Percentiles rank a stretch among this genome's conserved stretches.
phyloP scores from a whole-genome alignment of 2,113 vertebrate species.

The Podarcis muralis region DNA sequence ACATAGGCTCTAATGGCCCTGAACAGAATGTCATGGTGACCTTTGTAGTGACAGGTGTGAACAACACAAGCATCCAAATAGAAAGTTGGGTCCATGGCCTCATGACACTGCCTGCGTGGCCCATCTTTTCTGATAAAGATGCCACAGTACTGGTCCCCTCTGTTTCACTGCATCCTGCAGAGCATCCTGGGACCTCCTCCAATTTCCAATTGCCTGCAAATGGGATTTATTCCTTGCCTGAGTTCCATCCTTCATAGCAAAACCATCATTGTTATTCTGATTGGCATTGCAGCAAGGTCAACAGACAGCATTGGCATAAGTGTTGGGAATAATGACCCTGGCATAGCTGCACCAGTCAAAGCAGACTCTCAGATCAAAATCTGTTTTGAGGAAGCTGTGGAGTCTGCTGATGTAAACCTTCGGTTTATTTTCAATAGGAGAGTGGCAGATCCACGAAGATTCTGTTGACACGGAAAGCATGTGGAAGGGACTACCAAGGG shows the following conservation, averaged over 20 bases:
- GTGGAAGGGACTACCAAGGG: neutral
- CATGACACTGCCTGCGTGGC: neutral
- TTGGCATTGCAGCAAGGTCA: constrained; percentile 76
- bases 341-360: constrained; percentile 74
- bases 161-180: constrained; percentile 36
- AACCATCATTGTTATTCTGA: constrained; percentile 16
- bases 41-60: constrained; percentile 68
- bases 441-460: constrained; percentile 53
- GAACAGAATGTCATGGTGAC: constrained; percentile 60
- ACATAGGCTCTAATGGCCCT: constrained; percentile 58
- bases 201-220: constrained; percentile 77
- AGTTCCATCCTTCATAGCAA: constrained; percentile 43
- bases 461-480: constrained; percentile 32
- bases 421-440: constrained; percentile 3
- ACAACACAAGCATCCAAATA: constrained; percentile 24
- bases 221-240: neutral
- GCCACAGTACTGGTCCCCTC: neutral
- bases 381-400: constrained; percentile 64
- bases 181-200: constrained; percentile 68
- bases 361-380: constrained; percentile 58
- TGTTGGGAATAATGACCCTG: constrained; percentile 63
- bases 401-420: constrained; percentile 33
- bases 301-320: constrained; percentile 48
- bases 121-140: neutral
- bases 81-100: neutral